Evolutionary conservation across 2,113 vertebrate species (phyloP), one percentile per base, ranked within the genome.

Genomic region (Corythornis cristatus): DNA sequence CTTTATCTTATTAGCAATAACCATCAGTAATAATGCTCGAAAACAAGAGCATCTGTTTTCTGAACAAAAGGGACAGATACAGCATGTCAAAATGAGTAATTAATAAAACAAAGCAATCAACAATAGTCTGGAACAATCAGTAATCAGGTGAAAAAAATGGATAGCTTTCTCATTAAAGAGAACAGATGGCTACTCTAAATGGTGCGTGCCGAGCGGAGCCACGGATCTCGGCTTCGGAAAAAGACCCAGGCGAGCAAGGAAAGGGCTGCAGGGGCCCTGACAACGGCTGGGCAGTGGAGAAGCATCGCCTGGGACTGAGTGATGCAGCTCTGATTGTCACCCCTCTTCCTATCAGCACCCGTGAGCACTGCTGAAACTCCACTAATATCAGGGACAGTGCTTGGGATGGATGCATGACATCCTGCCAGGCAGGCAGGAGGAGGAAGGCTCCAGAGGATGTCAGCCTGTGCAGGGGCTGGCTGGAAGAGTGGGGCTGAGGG

Each of bases 51-150:
- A 96, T 95, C 96, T 96, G 96, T 83, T 96, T 93, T 89, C 91
- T 50, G 95, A 95, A 89, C 94, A 86, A 95, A 93, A 93, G 93
- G 79, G 94, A 96, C 94, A 96, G 93, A 91, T 94, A 95, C 85
- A 83, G 93, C 95, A 93, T 90, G 95, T 96, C 95, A 96, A 95
- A 95, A 88, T 91, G 95, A 96, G 96, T 93, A 96, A 96, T 96
- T 96, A 96, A 95, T 96, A 96, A 96, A 91, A 96, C 85, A 93
- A 96, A 93, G 94, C 93, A 91, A 95, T 96, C 96, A 96, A 94
- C 94, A 91, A 83, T 91, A 95, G 89, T 83, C 94, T 95, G 94
- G 89, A 95, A 93, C 93, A 95, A 95, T 95, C 93, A 95, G 93
- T 96, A 93, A 96, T 88, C 94, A 95, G 95, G 96, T 96, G 93